Conservation (phyloP, 2,113 vertebrate species). For the Sitta europaea region DNA sequence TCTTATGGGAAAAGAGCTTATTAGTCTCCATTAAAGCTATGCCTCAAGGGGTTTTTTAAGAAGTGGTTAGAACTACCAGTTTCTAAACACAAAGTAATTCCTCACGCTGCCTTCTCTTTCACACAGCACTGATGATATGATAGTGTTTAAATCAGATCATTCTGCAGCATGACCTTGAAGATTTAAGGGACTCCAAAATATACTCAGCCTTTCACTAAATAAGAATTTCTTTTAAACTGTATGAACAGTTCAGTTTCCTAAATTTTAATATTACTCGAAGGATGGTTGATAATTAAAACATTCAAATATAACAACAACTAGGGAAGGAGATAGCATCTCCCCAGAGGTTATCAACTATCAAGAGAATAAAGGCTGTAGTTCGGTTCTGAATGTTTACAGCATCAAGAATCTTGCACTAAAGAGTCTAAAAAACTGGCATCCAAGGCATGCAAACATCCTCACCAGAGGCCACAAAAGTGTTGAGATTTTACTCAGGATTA, state of each 20-base stretch:
- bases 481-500: not conserved
- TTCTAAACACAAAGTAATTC: not conserved
- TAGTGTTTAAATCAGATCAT: not conserved
- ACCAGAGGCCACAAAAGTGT: not conserved
- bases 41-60: not conserved
- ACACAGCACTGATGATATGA: not conserved
- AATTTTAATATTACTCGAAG: not conserved
- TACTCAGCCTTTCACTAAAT: not conserved
- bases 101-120: not conserved
- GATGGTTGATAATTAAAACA: not conserved
- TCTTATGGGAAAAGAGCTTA: not conserved
- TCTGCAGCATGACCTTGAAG: conserved; percentile 21
- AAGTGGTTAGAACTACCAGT: not conserved
- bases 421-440: not conserved
- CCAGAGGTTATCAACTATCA: not conserved
- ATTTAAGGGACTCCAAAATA: not conserved
- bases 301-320: not conserved
- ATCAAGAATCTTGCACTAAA: not conserved
- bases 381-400: not conserved
- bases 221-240: not conserved
- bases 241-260: not conserved
- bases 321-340: not conserved
- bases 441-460: not conserved
- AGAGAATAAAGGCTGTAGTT: not conserved
- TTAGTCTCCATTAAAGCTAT: not conserved